These are phyloP conservation scores for Patiria miniata DNA, from an alignment of 35 echinoderm and acorn worm genomes.

Conservation along the genomic window DNA sequence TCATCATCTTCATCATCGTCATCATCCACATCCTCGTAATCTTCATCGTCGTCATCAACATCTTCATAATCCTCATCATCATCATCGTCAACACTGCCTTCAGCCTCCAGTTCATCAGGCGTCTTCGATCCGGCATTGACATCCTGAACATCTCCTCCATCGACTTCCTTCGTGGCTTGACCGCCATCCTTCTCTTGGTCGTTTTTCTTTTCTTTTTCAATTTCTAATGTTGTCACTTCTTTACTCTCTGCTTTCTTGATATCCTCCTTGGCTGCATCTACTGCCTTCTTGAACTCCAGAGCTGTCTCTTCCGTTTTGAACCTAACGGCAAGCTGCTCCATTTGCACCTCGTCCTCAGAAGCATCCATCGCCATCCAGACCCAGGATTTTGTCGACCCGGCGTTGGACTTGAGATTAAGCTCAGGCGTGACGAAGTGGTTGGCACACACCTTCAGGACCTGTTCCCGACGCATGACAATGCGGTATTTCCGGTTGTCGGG, in stretches of 20 bases:
- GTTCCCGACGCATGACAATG: slow-evolving; percentile 90
- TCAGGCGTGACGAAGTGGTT: slow-evolving; percentile 51
- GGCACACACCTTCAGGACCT: slow-evolving; percentile 60
- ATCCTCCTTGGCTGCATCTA: slow-evolving; percentile 11
- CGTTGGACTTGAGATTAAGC: slow-evolving; percentile 39
- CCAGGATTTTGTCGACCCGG: slow-evolving; percentile 54
- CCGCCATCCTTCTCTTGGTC: background rate
- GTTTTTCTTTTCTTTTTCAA: background rate
- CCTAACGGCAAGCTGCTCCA: slow-evolving; percentile 49
- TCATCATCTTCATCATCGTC: background rate
- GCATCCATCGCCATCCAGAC: slow-evolving; percentile 68
- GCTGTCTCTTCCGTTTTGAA: slow-evolving; percentile 53
- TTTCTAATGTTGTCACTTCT: background rate
- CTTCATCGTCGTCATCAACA: background rate
- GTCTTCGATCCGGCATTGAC: background rate
- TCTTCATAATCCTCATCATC: slow-evolving; percentile 26
- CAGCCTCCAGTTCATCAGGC: background rate
- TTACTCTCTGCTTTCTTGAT: background rate
- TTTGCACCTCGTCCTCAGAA: slow-evolving; percentile 31
- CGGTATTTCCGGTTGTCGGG: slow-evolving; percentile 44
- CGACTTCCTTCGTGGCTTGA: background rate
- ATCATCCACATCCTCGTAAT: background rate
- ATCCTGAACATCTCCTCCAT: background rate
- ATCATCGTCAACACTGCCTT: slow-evolving; percentile 27
- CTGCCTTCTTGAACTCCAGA: slow-evolving; percentile 33